Base-by-base conservation (phyloP, 2,113 vertebrate species). In the Neolamprologus sp. region DNA sequence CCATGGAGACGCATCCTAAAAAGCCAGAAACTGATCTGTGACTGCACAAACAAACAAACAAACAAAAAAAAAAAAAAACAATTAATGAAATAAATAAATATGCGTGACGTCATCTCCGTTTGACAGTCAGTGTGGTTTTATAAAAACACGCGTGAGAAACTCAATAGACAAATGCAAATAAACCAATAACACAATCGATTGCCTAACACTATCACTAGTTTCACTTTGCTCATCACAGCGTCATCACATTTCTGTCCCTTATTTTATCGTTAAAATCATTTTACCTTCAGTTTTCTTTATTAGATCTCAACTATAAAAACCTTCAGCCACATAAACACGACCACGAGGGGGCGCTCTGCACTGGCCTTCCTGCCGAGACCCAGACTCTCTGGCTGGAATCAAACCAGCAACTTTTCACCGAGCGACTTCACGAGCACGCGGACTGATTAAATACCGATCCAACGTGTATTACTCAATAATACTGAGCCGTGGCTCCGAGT, bases 111-210 rank as follows among this genome's bases (percentile, higher is more conserved):
- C 31, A 35, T 35, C 31, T 42, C 63, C 12, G 35, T 42, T 68
- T n/a, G 17, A 7, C 0, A 13, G 12, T 68, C 35, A 1, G 35
- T 2, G 10, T 68, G 63, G 13, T 26, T 71, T 45, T 16, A 45
- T 9, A 42, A 9, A 42, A 71, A 13, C 63, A 37, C 19, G 0
- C 35, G 35, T 23, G 37, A 71, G 65, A 42, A 71, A 23, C 60
- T 37, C 60, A 37, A 35, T n/a, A n/a, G 0, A 65, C 60, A 65
- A 35, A 63, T 10, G 16, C 58, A 11, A 33, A 65, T 35, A 35
- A n/a, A 63, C 0, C 60, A 65, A 7, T 37, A 65, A 65, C 17
- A 35, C 60, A 65, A 65, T 65, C 31, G 31, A 65, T 3, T 65
- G 9, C 17, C 9, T n/a, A 35, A 0, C 6, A 65, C 31, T 35